Base-by-base conservation (phyloP, 2,113 vertebrate species). In the Gambusia holbrooki region DNA sequence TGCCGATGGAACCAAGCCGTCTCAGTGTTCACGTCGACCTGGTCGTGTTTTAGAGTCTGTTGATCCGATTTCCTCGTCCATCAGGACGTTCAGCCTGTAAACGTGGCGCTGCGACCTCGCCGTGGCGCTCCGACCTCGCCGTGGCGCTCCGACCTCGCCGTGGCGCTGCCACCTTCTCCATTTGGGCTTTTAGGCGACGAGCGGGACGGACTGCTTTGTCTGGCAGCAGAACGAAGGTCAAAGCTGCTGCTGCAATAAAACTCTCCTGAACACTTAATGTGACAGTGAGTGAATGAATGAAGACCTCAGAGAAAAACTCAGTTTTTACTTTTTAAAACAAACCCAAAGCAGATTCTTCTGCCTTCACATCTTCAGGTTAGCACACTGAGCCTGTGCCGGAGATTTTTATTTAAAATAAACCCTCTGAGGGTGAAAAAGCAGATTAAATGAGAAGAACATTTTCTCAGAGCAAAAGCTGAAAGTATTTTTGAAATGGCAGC, bases 101-200 rank as follows among this genome's bases (percentile, higher is more conserved):
- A 82, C 66, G 27, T 27, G 27, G 27, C 27, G 27, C 27, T 27
- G 1, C 27, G 27, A 27, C 27, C 27, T 27, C 27, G 27, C 27
- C 27, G 27, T 27, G 27, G 27, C 27, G 27, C 27, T 27, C 1
- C 27, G 1, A 27, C 27, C 27, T 27, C 27, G 27, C 30, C 3
- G 76, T 78, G 71, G 42, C 1, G 1, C 0, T 0, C 3, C 12
- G 71, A 42, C 64, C 51, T 77, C 27, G 5, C 70, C 69, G 61
- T 45, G 37, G 79, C 82, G 5, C 35, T 62, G 1, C 25, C 73
- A 69, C 77, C 71, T 77, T 60, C 45, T 58, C 13, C 66, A 30
- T 72, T 69, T n/a, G 29, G 32, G 67, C 70, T 86, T 79, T 84
- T 66, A 79, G 58, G 74, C 62, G 66, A 54, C 3, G 28, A 5